Percentiles rank a stretch among this genome's conserved stretches.
Conservation (phyloP, 2,888 invertebrate genomes). For the Drosophila prolongata region DNA sequence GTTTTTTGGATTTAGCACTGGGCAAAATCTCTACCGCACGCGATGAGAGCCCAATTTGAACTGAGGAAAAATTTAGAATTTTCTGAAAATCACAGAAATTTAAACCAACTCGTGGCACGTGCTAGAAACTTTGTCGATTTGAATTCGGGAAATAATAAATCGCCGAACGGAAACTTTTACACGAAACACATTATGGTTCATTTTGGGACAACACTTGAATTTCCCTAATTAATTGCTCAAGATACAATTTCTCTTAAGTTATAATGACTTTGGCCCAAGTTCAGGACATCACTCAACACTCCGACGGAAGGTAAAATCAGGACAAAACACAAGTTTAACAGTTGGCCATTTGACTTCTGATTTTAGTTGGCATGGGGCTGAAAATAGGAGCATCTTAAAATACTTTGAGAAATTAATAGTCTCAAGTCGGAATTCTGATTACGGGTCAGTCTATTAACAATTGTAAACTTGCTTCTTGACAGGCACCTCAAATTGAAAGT, state of each 20-base stretch:
- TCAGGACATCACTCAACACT: background rate
- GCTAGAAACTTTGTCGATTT: conserved; percentile 34
- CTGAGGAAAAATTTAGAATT: conserved; percentile 6
- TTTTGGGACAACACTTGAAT: conserved; percentile 11
- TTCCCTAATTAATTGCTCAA: conserved; percentile 59
- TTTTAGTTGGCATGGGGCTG: background rate
- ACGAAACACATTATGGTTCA: conserved; percentile 19
- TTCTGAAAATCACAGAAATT: conserved; percentile 2
- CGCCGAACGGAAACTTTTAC: conserved; percentile 7
- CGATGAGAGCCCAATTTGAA: conserved; percentile 10
- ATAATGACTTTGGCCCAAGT: conserved; percentile 49
- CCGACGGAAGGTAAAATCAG: background rate
- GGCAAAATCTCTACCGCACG: conserved; percentile 12
- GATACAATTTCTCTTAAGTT: conserved; percentile 55
- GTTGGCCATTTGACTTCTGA: background rate
- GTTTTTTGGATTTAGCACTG: conserved; percentile 3
- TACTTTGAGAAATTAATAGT: background rate
- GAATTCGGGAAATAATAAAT: conserved; percentile 18
- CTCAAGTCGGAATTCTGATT: background rate
- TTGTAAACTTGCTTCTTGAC: too few relatives aligned
- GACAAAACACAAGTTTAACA: background rate
- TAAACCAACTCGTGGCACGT: conserved; percentile 18
- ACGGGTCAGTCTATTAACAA: background rate
- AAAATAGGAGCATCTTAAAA: background rate
- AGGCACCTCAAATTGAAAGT: too few relatives aligned